These are phyloP conservation scores for Mobula hypostoma DNA, from an alignment of 2,113 vertebrate species.

Conservation along the genomic window DNA sequence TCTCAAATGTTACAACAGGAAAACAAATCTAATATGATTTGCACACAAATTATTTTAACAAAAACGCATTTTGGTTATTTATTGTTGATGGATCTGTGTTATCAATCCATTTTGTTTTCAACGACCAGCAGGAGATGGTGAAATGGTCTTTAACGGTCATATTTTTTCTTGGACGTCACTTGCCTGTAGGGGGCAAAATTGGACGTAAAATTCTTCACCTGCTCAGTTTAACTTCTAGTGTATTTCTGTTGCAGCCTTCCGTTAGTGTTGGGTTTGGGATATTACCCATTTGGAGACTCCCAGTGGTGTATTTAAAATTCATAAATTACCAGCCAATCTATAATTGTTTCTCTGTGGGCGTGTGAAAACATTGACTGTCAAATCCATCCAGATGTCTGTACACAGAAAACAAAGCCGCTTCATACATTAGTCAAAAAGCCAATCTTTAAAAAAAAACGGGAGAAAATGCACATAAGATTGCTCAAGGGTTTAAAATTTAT, in stretches of 20 bases:
- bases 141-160: neutral
- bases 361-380: neutral
- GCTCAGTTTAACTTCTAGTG: neutral
- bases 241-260: neutral
- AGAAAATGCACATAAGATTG: too few species aligned
- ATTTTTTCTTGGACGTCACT: neutral
- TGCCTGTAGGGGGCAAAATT: constrained; percentile 20
- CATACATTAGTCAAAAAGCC: neutral
- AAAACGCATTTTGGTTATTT: neutral
- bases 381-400: constrained; percentile 25
- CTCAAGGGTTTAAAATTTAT: neutral
- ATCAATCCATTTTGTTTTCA: neutral
- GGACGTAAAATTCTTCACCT: neutral
- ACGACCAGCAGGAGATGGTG: neutral
- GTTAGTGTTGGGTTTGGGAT: neutral
- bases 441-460: neutral
- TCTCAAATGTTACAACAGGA: neutral
- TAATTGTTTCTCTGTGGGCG: constrained; percentile 20
- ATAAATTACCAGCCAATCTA: constrained; percentile 12
- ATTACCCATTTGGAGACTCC: too few species aligned
- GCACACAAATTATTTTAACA: neutral
- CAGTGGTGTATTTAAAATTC: neutral
- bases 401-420: neutral
- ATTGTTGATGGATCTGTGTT: neutral
- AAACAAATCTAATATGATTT: neutral